These are phyloP conservation scores for Ahaetulla prasina DNA, from an alignment of 2,113 vertebrate species.

Conservation along the genomic window DNA sequence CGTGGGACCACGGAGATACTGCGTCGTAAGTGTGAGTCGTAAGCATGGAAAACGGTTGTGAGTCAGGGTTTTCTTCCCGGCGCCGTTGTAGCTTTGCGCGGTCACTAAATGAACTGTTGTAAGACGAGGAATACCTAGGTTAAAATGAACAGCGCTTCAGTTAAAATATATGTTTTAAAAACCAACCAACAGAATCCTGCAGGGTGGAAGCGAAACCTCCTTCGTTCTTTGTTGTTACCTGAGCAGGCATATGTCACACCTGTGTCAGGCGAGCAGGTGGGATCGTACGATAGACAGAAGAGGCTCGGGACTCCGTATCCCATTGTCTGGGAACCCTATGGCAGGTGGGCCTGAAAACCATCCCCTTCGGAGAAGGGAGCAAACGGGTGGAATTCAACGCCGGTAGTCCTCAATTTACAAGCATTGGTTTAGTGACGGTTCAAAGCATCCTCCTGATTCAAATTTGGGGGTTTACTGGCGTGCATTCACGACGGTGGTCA, in stretches of 20 bases:
- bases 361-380: not conserved
- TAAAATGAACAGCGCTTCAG: not conserved
- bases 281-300: not conserved
- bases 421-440: not conserved
- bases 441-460: not conserved
- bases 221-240: not conserved
- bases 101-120: not conserved
- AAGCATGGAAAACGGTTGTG: not conserved
- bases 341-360: not conserved
- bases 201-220: not conserved
- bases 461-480: not conserved
- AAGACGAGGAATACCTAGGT: not conserved
- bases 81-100: not conserved
- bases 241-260: not conserved
- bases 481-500: too few relatives aligned
- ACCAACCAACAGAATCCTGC: not conserved
- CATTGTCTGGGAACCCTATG: not conserved
- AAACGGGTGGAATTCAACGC: accelerated
- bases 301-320: not conserved
- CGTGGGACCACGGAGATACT: accelerated
- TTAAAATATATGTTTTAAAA: not conserved
- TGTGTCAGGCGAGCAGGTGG: not conserved
- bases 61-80: accelerated
- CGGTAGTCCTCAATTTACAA: not conserved
- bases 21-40: not conserved